A percentile compares a stretch with the other conserved stretches of the same genome.
Evolutionary conservation across 2,888 invertebrate species (phyloP).

Genomic region (Aporophyla nigra): DNA sequence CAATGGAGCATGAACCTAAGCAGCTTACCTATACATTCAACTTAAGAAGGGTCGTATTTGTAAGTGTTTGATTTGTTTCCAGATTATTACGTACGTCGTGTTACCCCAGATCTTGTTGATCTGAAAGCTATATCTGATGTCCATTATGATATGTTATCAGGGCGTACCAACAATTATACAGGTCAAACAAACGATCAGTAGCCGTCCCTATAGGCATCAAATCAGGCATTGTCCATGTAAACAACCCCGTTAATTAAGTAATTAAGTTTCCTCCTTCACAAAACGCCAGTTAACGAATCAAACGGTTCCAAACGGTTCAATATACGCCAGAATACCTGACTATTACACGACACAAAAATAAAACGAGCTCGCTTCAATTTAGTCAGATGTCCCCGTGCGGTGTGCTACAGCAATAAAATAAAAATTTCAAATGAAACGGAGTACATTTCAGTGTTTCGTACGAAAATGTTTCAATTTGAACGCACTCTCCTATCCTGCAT

Average conservation of each 20-base stretch:
- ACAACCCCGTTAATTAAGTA: conserved; percentile 43
- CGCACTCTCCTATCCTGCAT: conserved; percentile 59
- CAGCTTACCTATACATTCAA: conserved; percentile 40
- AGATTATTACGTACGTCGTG: conserved; percentile 1
- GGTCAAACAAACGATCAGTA: conserved; percentile 4
- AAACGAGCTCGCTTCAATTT: conserved; percentile 60
- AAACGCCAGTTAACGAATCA: conserved; percentile 37
- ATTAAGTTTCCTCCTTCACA: conserved; percentile 35
- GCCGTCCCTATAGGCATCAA: conserved; percentile 23
- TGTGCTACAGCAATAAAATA: conserved; percentile 60
- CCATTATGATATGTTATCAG: not conserved
- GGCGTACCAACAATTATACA: not conserved
- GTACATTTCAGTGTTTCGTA: conserved; percentile 62
- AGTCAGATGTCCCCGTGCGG: conserved; percentile 54
- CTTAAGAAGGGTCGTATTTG: conserved; percentile 18
- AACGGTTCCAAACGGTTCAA: conserved; percentile 31
- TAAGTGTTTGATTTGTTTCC: conserved; percentile 38
- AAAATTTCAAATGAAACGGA: conserved; percentile 66
- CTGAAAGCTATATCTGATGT: not conserved
- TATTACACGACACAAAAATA: conserved; percentile 46
- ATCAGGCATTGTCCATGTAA: conserved; percentile 18
- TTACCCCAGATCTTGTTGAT: not conserved
- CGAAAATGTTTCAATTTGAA: conserved; percentile 68
- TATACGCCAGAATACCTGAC: conserved; percentile 33
- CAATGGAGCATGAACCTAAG: conserved; percentile 53